phyloP scores from a whole-genome alignment of 2,888 invertebrate genomes.

The Boloria selene region DNA sequence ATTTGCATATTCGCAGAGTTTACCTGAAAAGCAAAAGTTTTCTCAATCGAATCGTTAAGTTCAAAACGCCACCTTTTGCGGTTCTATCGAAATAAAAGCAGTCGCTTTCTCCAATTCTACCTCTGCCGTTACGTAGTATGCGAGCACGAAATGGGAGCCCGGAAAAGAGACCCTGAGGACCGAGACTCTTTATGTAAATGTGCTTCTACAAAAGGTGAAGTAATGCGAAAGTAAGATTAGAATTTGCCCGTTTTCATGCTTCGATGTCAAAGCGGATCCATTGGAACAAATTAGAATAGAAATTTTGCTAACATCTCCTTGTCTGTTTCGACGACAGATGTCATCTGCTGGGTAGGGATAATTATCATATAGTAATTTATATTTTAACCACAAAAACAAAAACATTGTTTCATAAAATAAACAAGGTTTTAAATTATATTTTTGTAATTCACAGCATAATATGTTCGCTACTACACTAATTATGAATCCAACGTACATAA shows the following conservation, averaged over 20 bases:
- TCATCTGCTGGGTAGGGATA: neutral
- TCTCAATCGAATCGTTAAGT: constrained; percentile 27
- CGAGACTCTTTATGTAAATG: constrained; percentile 77
- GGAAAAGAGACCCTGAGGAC: constrained; percentile 76
- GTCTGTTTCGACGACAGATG: neutral
- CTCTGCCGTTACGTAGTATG: constrained; percentile 61
- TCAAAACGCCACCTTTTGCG: constrained; percentile 29
- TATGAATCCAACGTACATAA: too few relatives aligned
- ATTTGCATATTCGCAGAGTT: constrained; percentile 4
- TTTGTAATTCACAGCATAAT: too few relatives aligned
- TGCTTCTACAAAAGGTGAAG: constrained; percentile 71
- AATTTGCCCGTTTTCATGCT: constrained; percentile 60
- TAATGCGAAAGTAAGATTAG: constrained; percentile 72
- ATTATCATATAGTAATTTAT: neutral
- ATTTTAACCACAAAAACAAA: too few relatives aligned
- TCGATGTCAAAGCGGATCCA: constrained; percentile 52
- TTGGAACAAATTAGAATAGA: constrained; percentile 54
- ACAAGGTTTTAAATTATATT: too few relatives aligned
- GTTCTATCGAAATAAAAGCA: constrained; percentile 63
- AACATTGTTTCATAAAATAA: too few relatives aligned
- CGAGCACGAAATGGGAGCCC: constrained; percentile 75
- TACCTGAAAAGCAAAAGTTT: constrained; percentile 24
- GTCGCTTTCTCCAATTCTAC: constrained; percentile 62
- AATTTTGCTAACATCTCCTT: neutral
- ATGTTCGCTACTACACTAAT: too few relatives aligned